Base-by-base conservation (phyloP, 2,113 vertebrate species). In the Orientallactaga bullata region DNA sequence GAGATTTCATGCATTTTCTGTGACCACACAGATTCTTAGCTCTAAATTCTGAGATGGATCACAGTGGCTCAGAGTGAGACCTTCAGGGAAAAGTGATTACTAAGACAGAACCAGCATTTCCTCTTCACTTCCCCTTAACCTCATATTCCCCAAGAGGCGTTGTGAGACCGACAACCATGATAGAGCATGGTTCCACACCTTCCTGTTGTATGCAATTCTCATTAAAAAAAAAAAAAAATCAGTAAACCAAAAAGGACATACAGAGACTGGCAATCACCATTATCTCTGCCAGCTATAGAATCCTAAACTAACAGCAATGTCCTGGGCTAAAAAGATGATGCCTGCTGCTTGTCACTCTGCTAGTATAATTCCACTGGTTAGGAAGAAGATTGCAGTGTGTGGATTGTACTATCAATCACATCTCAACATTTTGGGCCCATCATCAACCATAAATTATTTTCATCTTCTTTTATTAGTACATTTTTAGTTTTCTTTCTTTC, bases 241-340 rank as follows among this genome's bases (percentile, higher is more conserved):
- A 96, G 74, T 92, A 94, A 96, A 92, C 92, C 95, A 82, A 95
- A 95, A 86, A 96, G 95, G 65, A 94, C 92, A 96, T 86, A 88
- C 79, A 95, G 61, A 92, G 93, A 96, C 95, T 95, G 95, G 91
- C 71, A 93, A 86, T 65, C 58, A 93, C 69, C 69, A 61, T 95
- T 95, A 73, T 94, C 94, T 95, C 88, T 97, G 76, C 73, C 68
- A 94, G 84, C 71, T 93, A 71, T 89, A 95, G 90, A 95, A 90
- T 96, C 92, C 95, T 96, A 97, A 96, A 97, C 95, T 94, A 93
- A 93, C 88, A 78, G 79, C 55, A 69, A 10, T 88, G 24, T 90
- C 95, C 69, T 80, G 74, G 58, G 71, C 32, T 39, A 73, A 88
- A 89, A 88, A 93, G 85, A 85, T 95, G 89, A 93, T 74, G 32